These are phyloP conservation scores for Chauna torquata DNA, from an alignment of 2,113 vertebrate species.

Conservation along the genomic window DNA sequence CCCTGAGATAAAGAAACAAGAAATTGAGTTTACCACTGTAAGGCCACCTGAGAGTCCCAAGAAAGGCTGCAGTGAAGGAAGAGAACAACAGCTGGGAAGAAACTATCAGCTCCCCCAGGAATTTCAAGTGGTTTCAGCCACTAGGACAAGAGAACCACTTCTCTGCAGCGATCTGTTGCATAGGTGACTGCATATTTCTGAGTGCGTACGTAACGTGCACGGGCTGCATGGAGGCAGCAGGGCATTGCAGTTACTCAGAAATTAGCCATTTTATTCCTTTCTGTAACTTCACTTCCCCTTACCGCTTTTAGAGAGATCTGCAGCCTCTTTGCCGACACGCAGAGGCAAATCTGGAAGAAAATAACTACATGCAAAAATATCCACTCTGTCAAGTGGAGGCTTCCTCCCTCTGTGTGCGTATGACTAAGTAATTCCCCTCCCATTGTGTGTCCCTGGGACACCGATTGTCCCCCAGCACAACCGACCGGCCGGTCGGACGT, in stretches of 20 bases:
- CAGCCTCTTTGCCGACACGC: not conserved
- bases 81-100: not conserved
- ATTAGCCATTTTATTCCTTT: not conserved
- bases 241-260: not conserved
- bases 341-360: not conserved
- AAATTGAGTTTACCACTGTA: not conserved
- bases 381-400: constrained; percentile 27
- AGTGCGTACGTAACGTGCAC: rapidly evolving
- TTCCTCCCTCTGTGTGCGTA: constrained; percentile 37
- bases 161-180: not conserved
- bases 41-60: not conserved
- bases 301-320: not conserved
- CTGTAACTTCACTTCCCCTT: not conserved
- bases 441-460: constrained; percentile 9
- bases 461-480: not conserved
- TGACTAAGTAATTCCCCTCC: not conserved
- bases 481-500: not conserved
- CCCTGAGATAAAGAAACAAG: not conserved
- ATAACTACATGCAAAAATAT: not conserved
- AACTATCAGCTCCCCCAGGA: not conserved
- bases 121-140: not conserved
- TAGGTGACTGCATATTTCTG: not conserved
- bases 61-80: not conserved
- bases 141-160: not conserved
- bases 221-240: not conserved